phyloP scores from a whole-genome alignment of 92 coral and sea anemone species.

The Bergia puertoricense region DNA sequence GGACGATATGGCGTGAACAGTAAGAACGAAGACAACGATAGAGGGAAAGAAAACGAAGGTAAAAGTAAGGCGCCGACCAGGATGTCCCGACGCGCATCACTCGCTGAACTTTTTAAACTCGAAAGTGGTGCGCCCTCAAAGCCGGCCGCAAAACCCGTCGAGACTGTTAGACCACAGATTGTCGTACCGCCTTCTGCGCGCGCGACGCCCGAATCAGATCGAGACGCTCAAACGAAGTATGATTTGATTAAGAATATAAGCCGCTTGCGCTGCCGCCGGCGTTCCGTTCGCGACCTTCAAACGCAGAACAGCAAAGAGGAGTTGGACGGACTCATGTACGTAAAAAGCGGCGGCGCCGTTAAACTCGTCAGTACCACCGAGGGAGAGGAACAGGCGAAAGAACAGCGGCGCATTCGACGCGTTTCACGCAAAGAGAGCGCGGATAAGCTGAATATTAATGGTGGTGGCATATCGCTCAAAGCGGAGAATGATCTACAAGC shows the following conservation, averaged over 20 bases:
- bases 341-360: conserved; percentile 81
- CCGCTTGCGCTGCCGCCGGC: conserved; percentile 71
- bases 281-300: conserved; percentile 89
- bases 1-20: conserved; percentile 54
- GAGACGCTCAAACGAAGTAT: conserved; percentile 36
- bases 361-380: conserved; percentile 85
- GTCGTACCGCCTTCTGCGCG: conserved; percentile 39
- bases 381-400: conserved; percentile 81
- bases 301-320: conserved; percentile 68
- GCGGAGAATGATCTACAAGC: conserved; percentile 52
- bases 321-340: conserved; percentile 88
- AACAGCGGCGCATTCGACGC: conserved; percentile 77
- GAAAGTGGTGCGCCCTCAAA: conserved; percentile 59
- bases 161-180: conserved; percentile 48
- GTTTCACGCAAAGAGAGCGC: conserved; percentile 76
- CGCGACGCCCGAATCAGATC: conserved; percentile 26
- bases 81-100: conserved; percentile 80
- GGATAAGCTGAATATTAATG: conserved; percentile 61
- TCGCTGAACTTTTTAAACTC: conserved; percentile 88
- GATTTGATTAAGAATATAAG: conserved; percentile 65
- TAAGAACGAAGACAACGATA: conserved; percentile 11
- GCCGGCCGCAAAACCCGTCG: conserved; percentile 61
- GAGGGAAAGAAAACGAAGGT: conserved; percentile 55
- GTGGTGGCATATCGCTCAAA: conserved; percentile 31
- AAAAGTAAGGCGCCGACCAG: conserved; percentile 57